Base-by-base conservation (phyloP, 2,113 vertebrate genomes). In the Phaethon lepturus region DNA sequence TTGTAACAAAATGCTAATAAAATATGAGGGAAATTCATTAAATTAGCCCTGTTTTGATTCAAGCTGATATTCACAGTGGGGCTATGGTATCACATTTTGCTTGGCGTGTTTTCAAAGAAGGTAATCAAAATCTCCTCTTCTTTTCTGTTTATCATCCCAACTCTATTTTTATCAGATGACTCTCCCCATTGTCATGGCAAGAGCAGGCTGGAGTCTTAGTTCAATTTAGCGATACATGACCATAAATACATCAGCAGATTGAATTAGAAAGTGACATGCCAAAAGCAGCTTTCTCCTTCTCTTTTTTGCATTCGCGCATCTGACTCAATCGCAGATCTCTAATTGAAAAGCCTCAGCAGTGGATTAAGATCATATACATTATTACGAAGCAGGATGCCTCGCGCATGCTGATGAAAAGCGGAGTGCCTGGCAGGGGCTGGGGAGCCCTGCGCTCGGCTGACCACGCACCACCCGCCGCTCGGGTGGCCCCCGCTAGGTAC, bases 211-310 rank as follows among this genome's bases (percentile, higher is more conserved):
- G 64, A 89, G 75, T 20, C 86, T 71, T 75, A 23, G 81, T 92
- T 69, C 71, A 87, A 50, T 97, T 95, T 81, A 94, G 91, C 60
- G 49, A 75, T 89, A 66, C 95, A 81, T 91, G 92, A 79, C 88
- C 97, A 73, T 79, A 96, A 97, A 97, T 90, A 89, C 95, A 94
- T 87, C 94, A 89, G 93, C 88, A 85, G 93, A 81, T 89, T 84
- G 91, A 90, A 71, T 86, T 92, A 85, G 91, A 75, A 68, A 59
- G 84, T 3, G 47, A 66, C 95, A 67, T 58, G 90, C 88, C 84
- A 73, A 62, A 63, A 93, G 88, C 88, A 58, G 93, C 74, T 83
- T 59, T 79, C 59, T 74, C 66, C 83, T 79, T 60, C 14, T 31
- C 29, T 28, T 8, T 33, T 56, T 20, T 26, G 33, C 56, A 17